Conservation (phyloP, 1,140 invertebrate genomes). For the Dermatophagoides farinae region DNA sequence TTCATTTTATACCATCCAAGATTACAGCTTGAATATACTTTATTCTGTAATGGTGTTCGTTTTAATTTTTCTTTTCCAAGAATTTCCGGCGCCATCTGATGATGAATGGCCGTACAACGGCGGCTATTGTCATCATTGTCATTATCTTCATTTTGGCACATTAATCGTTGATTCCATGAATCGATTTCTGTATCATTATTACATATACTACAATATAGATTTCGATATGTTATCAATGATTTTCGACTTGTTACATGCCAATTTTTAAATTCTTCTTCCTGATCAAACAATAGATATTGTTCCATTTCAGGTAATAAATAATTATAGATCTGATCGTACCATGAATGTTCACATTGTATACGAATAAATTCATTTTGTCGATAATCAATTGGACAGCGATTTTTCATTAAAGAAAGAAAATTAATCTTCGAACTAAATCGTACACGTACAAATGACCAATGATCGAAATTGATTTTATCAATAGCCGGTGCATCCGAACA, state of each 20-base stretch:
- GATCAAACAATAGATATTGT: not conserved
- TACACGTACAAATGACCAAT: conserved; percentile 5
- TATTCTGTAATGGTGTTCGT: conserved; percentile 3
- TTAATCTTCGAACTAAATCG: not conserved
- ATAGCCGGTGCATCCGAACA: not conserved
- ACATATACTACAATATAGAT: conserved; percentile 35
- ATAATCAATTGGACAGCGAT: not conserved
- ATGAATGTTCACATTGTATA: not conserved
- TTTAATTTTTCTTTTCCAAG: conserved; percentile 4
- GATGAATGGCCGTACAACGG: not conserved
- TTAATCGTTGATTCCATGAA: conserved; percentile 3
- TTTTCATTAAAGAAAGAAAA: conserved; percentile 3
- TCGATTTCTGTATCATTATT: conserved; percentile 24
- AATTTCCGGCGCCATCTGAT: conserved; percentile 1
- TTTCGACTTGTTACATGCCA: conserved; percentile 25
- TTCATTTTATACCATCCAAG: conserved; percentile 8
- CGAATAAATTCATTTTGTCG: not conserved
- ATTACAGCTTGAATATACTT: conserved; percentile 3
- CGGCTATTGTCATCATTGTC: not conserved
- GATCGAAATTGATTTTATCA: not conserved
- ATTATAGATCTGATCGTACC: not conserved
- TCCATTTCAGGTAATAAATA: conserved; percentile 3
- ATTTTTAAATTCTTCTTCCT: not conserved
- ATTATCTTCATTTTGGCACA: not conserved
- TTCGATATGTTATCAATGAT: conserved; percentile 31